These are phyloP conservation scores for Chlorodrepanis virens DNA, from an alignment of 2,113 vertebrate genomes.

Conservation along the genomic window DNA sequence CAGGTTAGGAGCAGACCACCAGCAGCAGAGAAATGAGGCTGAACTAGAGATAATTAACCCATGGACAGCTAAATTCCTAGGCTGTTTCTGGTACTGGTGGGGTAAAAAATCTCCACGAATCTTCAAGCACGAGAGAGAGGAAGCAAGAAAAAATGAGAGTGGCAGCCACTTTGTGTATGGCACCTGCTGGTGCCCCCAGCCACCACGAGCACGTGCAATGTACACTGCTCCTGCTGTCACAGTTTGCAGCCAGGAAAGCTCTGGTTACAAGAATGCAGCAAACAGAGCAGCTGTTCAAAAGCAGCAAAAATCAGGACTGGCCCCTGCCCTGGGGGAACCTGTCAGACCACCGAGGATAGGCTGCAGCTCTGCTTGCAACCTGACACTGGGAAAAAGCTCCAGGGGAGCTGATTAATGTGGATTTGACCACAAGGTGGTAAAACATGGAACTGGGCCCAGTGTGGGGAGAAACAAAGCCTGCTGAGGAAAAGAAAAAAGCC, in stretches of 20 bases:
- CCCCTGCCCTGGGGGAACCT: neutral
- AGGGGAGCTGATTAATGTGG: neutral
- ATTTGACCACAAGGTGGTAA: neutral
- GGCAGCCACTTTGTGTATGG: neutral
- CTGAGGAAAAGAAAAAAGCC: neutral
- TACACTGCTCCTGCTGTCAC: rapidly evolving
- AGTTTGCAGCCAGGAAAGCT: neutral
- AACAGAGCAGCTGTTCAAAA: neutral
- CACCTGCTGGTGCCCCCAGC: neutral
- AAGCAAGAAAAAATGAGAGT: rapidly evolving
- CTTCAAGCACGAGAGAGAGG: neutral
- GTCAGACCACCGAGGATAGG: conserved; percentile 19
- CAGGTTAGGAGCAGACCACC: neutral
- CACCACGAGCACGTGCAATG: rapidly evolving
- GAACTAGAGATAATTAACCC: neutral
- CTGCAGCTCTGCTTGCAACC: neutral
- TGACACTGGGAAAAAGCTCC: neutral
- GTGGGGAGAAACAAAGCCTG: neutral
- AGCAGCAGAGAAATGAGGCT: neutral
- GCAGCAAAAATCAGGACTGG: neutral
- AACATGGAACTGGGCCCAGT: neutral
- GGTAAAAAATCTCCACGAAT: neutral
- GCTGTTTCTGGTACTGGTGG: neutral
- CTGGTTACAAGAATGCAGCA: neutral
- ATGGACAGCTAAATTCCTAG: neutral